A percentile compares a stretch with the other conserved stretches of the same genome.
These are phyloP conservation scores for Dasysyrphus albostriatus DNA, from an alignment of 2,888 invertebrate species.

Conservation along the genomic window DNA sequence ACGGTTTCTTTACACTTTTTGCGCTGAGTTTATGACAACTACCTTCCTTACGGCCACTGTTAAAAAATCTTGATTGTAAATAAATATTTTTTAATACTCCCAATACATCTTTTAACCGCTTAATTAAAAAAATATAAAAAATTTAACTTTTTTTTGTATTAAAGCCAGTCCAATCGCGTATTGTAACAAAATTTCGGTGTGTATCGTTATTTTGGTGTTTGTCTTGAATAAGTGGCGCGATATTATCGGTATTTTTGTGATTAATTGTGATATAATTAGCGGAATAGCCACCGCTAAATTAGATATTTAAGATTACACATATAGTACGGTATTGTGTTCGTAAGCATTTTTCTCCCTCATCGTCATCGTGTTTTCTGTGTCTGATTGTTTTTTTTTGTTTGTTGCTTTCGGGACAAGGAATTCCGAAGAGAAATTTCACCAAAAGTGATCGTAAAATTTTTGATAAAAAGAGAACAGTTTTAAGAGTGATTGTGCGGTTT, in stretches of 20 bases:
- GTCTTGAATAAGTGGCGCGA: constrained; percentile 41
- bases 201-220: neutral
- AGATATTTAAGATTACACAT: constrained; percentile 59
- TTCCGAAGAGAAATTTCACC: constrained; percentile 63
- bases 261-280: constrained; percentile 69
- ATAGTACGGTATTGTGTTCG: constrained; percentile 53
- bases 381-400: constrained; percentile 11
- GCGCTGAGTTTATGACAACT: constrained; percentile 69
- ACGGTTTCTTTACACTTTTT: constrained; percentile 73
- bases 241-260: constrained; percentile 67
- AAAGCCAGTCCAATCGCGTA: constrained; percentile 8
- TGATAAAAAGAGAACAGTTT: constrained; percentile 28
- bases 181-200: neutral
- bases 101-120: constrained; percentile 2
- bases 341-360: constrained; percentile 51
- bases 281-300: constrained; percentile 35
- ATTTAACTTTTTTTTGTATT: neutral
- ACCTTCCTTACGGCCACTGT: constrained; percentile 51
- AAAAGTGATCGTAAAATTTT: constrained; percentile 58
- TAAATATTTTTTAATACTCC: constrained; percentile 5
- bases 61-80: constrained; percentile 25
- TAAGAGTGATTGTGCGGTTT: constrained; percentile 49
- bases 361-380: constrained; percentile 24
- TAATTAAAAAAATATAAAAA: neutral
- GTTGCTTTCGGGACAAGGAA: constrained; percentile 46